Evolutionary conservation across 2,888 invertebrate genomes (phyloP).

Genomic region (Spicauda simplicius): DNA sequence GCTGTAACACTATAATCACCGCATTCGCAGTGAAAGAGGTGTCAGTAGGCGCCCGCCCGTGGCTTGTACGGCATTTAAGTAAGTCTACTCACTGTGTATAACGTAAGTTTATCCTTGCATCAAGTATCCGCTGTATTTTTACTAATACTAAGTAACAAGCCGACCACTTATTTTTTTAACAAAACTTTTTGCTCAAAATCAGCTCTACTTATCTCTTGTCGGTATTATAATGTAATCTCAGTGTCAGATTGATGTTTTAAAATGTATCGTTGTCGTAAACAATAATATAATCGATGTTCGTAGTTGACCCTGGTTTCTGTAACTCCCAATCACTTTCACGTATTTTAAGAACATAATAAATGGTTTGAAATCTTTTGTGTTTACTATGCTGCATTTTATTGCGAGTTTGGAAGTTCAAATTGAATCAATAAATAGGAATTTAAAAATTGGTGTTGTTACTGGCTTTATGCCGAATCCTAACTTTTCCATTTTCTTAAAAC

Average conservation of each 20-base stretch:
- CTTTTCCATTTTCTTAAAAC: not conserved
- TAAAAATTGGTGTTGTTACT: conserved; percentile 77
- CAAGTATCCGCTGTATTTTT: conserved; percentile 79
- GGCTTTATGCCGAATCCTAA: conserved; percentile 46
- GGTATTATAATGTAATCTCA: conserved; percentile 55
- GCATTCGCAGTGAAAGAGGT: conserved; percentile 53
- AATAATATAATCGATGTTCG: conserved; percentile 66
- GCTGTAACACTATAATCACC: conserved; percentile 28
- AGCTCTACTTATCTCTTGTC: conserved; percentile 60
- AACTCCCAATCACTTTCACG: conserved; percentile 73
- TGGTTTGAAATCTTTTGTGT: conserved; percentile 80
- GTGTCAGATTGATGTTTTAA: conserved; percentile 57
- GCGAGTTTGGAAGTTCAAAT: conserved; percentile 84
- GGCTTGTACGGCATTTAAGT: conserved; percentile 79
- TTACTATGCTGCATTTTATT: conserved; percentile 84
- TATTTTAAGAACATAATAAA: conserved; percentile 76
- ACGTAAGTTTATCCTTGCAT: conserved; percentile 79
- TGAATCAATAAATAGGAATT: conserved; percentile 84
- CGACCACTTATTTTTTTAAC: conserved; percentile 79
- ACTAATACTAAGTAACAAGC: conserved; percentile 67
- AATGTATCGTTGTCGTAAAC: conserved; percentile 48
- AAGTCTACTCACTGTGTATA: conserved; percentile 77
- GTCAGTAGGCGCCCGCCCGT: conserved; percentile 70
- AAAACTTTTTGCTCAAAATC: conserved; percentile 81
- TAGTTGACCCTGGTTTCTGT: conserved; percentile 68